Conservation (phyloP, 2,113 vertebrate genomes). For the Elaphurus davidianus region DNA sequence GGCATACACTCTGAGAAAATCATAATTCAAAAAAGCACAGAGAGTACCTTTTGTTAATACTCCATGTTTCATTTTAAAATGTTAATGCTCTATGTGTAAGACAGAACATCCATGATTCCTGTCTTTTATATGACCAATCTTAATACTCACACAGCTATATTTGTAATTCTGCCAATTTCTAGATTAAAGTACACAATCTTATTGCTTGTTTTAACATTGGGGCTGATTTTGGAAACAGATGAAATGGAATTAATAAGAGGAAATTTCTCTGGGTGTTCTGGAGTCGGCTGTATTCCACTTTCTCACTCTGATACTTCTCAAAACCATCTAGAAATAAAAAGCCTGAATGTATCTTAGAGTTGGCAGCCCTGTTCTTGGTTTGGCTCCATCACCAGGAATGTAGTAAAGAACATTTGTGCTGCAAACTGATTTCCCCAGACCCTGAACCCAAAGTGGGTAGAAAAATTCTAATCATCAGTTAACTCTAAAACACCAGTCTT, state of each 20-base stretch:
- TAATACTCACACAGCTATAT: neutral
- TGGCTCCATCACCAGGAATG: neutral
- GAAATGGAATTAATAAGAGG: neutral
- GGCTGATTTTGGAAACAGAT: constrained; percentile 9
- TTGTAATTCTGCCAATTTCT: neutral
- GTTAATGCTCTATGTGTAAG: neutral
- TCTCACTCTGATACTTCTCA: constrained; percentile 18
- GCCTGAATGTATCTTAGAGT: neutral
- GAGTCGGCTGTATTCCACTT: constrained; percentile 18
- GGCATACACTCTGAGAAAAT: neutral
- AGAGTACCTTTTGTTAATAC: neutral
- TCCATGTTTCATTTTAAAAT: neutral
- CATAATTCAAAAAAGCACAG: neutral
- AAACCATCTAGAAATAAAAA: constrained; percentile 32
- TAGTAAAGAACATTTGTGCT: neutral
- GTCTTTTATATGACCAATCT: neutral
- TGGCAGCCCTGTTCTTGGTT: constrained; percentile 2
- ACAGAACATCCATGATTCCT: neutral
- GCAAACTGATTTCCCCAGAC: neutral
- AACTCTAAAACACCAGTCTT: neutral
- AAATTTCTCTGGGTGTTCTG: neutral
- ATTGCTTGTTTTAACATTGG: neutral
- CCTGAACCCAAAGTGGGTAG: neutral
- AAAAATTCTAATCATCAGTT: neutral
- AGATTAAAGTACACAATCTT: neutral